phyloP scores from a whole-genome alignment of 1,140 invertebrate genomes.

The Ips nitidus region DNA sequence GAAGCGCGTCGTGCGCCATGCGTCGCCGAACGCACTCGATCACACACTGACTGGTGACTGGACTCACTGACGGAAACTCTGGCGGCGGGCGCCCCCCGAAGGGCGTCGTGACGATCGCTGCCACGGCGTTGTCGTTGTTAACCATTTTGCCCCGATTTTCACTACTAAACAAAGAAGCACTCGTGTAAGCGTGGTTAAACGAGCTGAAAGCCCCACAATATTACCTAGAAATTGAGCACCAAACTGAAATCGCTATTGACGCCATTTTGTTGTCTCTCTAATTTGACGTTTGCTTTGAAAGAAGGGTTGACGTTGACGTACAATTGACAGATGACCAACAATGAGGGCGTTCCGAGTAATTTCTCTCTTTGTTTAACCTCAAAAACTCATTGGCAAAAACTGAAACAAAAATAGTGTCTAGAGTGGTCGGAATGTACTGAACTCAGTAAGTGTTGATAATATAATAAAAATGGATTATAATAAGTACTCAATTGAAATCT shows the following conservation, averaged over 20 bases:
- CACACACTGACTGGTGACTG: conserved; percentile 20
- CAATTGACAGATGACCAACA: no score
- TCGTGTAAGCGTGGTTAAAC: not conserved
- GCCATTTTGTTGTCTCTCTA: no score
- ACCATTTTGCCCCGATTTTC: not conserved
- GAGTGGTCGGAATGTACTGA: no score
- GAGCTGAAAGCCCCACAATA: not conserved
- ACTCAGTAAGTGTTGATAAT: no score
- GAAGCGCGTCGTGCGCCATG: conserved; percentile 32
- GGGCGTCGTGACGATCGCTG: not conserved
- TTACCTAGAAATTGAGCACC: not conserved
- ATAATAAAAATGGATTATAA: no score
- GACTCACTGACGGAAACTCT: not conserved
- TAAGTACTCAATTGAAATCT: no score
- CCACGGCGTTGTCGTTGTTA: not conserved
- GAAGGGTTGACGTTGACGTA: no score
- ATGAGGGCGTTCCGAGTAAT: no score
- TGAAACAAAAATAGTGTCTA: no score
- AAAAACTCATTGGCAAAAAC: no score
- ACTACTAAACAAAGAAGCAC: not conserved
- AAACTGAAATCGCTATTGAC: not conserved
- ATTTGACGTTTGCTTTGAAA: no score
- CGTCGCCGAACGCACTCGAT: conserved; percentile 23
- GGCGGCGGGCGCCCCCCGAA: not conserved
- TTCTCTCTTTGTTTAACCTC: no score